Evolutionary conservation across 2,888 invertebrate genomes (phyloP), one percentile per base, ranked within the genome.

Genomic region (Salpingus planirostris): DNA sequence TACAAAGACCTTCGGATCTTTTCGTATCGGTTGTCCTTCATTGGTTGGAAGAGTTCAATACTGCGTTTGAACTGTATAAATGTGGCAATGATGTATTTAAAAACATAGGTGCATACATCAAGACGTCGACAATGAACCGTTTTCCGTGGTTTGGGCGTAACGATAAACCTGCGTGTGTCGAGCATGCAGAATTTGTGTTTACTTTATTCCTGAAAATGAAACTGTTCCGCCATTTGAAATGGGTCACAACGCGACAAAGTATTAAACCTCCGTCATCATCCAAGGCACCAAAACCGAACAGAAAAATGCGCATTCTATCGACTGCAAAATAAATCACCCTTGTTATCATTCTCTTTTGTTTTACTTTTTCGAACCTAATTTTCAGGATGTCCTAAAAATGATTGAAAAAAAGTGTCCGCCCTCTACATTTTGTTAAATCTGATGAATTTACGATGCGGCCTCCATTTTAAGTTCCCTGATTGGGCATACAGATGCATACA

Each of bases 141-240:
- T 26, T 26, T 26, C 27, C 5, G 13, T 26, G 27, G 27, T 26
- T 5, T 21, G 21, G 8, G 14, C 13, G 11, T 26, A 13, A 26
- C 27, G 14, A 14, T n/a, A 25, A 10, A 10, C 13, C 25, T 11
- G 13, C 11, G 13, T 25, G 25, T 25, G 25, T 13, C 6, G n/a
- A 6, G 6, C n/a, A 24, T 24, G 6, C 6, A 26, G 27, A 26
- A 26, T 26, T 26, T 14, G 8, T 5, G 12, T 14, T 26, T 8
- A n/a, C 12, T 13, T 26, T 26, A 14, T 26, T 26, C 14, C 14
- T 26, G n/a, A 26, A 26, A 26, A 26, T 26, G 27, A 26, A 26
- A 13, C 5, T 26, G 27, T 26, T 26, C n/a, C 27, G 27, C 12
- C 12, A 26, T 26, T 14, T 26, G 5, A 26, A 26, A 26, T 26